These are phyloP conservation scores for Crocuta crocuta DNA, from an alignment of 2,113 vertebrate genomes.

Conservation along the genomic window DNA sequence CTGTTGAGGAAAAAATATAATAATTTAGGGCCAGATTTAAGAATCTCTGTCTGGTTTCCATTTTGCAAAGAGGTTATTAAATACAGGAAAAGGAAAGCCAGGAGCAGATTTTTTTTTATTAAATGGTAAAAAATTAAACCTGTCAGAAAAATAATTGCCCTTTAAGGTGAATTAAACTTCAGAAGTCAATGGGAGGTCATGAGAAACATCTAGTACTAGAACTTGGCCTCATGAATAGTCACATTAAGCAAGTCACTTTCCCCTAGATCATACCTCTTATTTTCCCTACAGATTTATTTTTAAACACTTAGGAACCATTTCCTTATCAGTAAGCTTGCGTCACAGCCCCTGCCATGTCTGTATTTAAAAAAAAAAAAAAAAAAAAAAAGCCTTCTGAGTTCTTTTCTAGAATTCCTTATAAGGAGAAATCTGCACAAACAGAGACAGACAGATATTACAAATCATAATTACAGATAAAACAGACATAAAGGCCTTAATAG, in stretches of 20 bases:
- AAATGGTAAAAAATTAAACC: constrained; percentile 70
- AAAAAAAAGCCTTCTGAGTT: not conserved
- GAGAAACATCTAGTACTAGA: constrained; percentile 62
- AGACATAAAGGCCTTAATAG: constrained; percentile 24
- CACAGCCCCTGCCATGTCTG: not conserved
- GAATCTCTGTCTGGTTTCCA: constrained; percentile 70
- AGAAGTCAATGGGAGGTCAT: constrained; percentile 70
- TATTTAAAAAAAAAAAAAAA: constrained; percentile 22
- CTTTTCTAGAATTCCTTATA: constrained; percentile 22
- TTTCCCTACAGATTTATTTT: constrained; percentile 73
- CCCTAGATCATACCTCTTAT: constrained; percentile 43
- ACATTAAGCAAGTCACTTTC: constrained; percentile 43
- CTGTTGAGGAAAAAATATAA: constrained; percentile 87
- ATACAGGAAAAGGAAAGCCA: constrained; percentile 84
- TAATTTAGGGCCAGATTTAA: constrained; percentile 82
- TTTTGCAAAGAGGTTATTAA: constrained; percentile 68
- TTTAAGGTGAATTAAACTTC: constrained; percentile 65
- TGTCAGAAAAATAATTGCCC: constrained; percentile 75
- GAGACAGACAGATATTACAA: constrained; percentile 60
- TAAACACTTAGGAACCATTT: constrained; percentile 38
- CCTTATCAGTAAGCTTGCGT: constrained; percentile 4
- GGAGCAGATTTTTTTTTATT: constrained; percentile 80
- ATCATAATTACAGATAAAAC: constrained; percentile 55
- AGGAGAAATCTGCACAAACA: constrained; percentile 39
- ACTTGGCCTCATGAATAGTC: constrained; percentile 73